Conservation (phyloP, 2,888 invertebrate species). For the Andrena bucephala region DNA sequence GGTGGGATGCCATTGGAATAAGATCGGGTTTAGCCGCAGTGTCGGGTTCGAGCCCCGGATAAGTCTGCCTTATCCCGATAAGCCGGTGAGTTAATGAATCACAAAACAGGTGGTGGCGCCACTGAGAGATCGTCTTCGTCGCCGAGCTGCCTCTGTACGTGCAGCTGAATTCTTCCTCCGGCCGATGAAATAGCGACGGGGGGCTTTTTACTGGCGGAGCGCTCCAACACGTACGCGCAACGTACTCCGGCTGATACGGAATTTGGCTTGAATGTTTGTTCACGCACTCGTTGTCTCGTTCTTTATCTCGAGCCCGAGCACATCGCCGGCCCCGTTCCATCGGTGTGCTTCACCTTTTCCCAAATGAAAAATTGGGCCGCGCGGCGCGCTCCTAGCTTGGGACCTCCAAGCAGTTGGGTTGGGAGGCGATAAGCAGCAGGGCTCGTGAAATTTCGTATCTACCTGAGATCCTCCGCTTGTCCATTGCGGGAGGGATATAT, state of each 20-base stretch:
- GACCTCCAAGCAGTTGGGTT: neutral
- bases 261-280: slow-evolving; percentile 48
- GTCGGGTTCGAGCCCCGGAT: slow-evolving; percentile 85
- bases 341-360: slow-evolving; percentile 5
- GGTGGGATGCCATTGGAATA: slow-evolving; percentile 84
- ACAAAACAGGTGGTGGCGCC: slow-evolving; percentile 85
- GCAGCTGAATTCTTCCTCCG: slow-evolving; percentile 47
- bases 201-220: neutral
- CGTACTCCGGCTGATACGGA: slow-evolving; percentile 35
- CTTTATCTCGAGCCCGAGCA: slow-evolving; percentile 48
- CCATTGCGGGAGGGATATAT: too few species aligned
- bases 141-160: slow-evolving; percentile 46
- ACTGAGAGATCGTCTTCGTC: slow-evolving; percentile 77
- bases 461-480: too few species aligned
- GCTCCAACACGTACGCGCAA: neutral
- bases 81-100: slow-evolving; percentile 85
- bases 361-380: slow-evolving; percentile 12
- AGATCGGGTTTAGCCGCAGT: slow-evolving; percentile 85
- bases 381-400: neutral
- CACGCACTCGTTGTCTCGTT: slow-evolving; percentile 37
- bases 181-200: slow-evolving; percentile 12
- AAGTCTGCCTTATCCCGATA: slow-evolving; percentile 85
- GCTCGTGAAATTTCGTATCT: too few species aligned
- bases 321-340: slow-evolving; percentile 15
- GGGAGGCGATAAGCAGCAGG: neutral